Evolutionary conservation across 2,888 invertebrate genomes (phyloP).

Genomic region (Athetis lepigone): DNA sequence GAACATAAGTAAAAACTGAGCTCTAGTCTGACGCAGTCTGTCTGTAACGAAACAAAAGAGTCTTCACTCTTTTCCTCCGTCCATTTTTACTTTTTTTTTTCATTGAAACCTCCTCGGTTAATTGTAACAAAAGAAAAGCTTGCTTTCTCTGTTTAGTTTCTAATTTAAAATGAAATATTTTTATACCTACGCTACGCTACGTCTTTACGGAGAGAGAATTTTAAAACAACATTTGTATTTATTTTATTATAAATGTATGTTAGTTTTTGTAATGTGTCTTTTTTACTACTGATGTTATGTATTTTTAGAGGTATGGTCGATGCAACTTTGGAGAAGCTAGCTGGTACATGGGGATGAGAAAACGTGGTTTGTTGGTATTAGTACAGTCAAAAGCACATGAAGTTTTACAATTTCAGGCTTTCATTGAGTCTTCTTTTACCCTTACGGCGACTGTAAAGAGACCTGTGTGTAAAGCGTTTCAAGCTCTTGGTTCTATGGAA

Average conservation of each 20-base stretch:
- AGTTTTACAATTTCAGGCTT: too few species aligned
- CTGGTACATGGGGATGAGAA: too few species aligned
- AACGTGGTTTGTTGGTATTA: too few species aligned
- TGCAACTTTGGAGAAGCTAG: too few species aligned
- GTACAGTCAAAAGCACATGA: too few species aligned
- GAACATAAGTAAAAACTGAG: slow-evolving; percentile 28
- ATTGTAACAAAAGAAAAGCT: slow-evolving; percentile 62
- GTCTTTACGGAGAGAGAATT: slow-evolving; percentile 49
- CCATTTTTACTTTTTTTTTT: slow-evolving; percentile 56
- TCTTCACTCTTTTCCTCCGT: slow-evolving; percentile 35
- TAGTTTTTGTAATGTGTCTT: neutral
- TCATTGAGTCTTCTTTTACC: too few species aligned
- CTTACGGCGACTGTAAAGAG: too few species aligned
- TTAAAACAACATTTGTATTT: slow-evolving; percentile 5
- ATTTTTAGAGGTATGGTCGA: too few species aligned
- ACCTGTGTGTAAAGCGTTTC: too few species aligned
- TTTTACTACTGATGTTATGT: neutral
- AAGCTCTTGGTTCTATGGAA: too few species aligned
- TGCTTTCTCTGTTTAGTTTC: slow-evolving; percentile 62
- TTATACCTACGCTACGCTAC: slow-evolving; percentile 35
- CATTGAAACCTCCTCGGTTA: slow-evolving; percentile 52
- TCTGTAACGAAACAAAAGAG: slow-evolving; percentile 46
- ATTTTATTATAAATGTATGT: slow-evolving; percentile 1
- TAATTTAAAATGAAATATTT: slow-evolving; percentile 62
- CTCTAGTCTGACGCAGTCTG: slow-evolving; percentile 11